Base-by-base conservation (phyloP, 2,888 invertebrate genomes). In the Dryadula phaetusa region DNA sequence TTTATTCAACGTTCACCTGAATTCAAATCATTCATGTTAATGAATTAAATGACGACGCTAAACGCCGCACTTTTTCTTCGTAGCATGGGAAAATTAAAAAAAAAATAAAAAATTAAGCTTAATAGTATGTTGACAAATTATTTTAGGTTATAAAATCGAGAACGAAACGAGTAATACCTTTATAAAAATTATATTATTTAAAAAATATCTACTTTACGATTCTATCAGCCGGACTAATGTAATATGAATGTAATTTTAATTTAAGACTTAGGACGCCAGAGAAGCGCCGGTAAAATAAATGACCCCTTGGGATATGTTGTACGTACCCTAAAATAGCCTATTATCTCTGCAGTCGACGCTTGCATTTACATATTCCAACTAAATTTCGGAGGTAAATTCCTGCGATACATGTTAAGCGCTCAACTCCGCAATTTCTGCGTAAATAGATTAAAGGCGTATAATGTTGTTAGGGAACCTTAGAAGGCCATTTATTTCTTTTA, bases 311-410 rank as follows among this genome's bases (percentile, higher is more conserved):
- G 47, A 47, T 34, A 40, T 62, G 28, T n/a, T 37, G 25, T 47
- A 49, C 22, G 47, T 62, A 3, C 12, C 10, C 52, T 28, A 16
- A 62, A 53, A 52, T 62, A 62, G 54, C 54, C 54, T 54, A 37
- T 54, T 54, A 54, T 54, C 34, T 54, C 20, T 20, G 54, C 20
- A 37, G 62, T 62, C 25, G 25, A 64, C 64, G 58, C 60, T 40
- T 60, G 22, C 37, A 71, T 71, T 71, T 69, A 63, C 69, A 69
- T 71, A 69, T 64, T 67, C 52, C 54, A 65, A 67, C 65, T 69
- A 67, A 61, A 67, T 63, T 69, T 67, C 61, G 60, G 34, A 60
- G 62, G 60, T 62, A 65, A 64, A 69, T 70, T 64, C 42, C 18
- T 52, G 10, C 0, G 7, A 54, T 20, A n/a, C 20, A 20, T 37